Percentiles rank a stretch among this genome's conserved stretches.
Evolutionary conservation across 2,797 vertebrate species (phyloP).

Genomic region (Anableps anableps): DNA sequence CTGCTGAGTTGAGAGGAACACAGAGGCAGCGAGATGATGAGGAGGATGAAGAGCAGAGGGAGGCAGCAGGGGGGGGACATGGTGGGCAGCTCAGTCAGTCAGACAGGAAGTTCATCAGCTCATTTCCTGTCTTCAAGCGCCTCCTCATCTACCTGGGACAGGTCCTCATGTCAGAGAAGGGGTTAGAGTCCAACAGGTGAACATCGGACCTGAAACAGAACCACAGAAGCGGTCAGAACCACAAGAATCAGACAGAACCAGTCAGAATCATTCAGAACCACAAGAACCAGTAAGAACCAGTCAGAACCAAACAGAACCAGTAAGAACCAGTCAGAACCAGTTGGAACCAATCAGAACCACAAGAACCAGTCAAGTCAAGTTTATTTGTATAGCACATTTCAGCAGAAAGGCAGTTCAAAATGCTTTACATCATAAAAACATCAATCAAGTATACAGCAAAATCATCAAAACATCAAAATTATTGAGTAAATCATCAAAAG

Average conservation of each 20-base stretch:
- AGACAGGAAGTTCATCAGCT: slow-evolving; percentile 8
- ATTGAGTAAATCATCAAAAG: too few relatives aligned
- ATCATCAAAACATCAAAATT: too few relatives aligned
- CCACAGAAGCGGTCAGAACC: slow-evolving; percentile 4
- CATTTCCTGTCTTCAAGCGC: slow-evolving; percentile 13
- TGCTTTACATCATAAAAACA: too few relatives aligned
- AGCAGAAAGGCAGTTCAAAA: too few relatives aligned
- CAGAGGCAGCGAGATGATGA: slow-evolving; percentile 77
- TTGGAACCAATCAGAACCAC: too few relatives aligned
- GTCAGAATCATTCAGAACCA: background rate
- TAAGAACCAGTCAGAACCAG: too few relatives aligned
- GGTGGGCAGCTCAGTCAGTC: slow-evolving; percentile 8
- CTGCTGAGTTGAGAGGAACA: slow-evolving; percentile 67
- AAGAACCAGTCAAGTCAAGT: too few relatives aligned
- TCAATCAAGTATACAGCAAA: too few relatives aligned
- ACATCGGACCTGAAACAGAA: slow-evolving; percentile 15
- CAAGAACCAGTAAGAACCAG: too few relatives aligned
- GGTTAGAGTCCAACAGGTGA: background rate
- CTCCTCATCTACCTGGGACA: background rate
- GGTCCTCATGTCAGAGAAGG: slow-evolving; percentile 9
- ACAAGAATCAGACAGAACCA: background rate
- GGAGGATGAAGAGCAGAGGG: slow-evolving; percentile 65
- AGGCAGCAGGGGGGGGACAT: slow-evolving; percentile 23
- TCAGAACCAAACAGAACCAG: too few relatives aligned
- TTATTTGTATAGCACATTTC: too few relatives aligned